Evolutionary conservation across 1,140 invertebrate species (phyloP).

Genomic region (Parapsyche elsis): DNA sequence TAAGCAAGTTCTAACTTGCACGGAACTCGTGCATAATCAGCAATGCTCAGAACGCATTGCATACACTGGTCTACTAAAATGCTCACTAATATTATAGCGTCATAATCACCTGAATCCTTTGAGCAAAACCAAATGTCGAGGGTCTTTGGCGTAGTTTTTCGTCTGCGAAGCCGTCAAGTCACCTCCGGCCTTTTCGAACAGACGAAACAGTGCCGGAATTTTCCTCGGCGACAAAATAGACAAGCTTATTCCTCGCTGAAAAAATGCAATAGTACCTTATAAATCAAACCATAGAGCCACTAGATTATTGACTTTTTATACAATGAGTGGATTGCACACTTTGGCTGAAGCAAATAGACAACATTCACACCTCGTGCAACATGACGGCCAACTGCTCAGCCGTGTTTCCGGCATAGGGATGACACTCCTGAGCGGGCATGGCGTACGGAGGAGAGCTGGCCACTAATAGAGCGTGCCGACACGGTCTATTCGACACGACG

Average conservation of each 20-base stretch:
- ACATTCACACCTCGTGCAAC: constrained; percentile 56
- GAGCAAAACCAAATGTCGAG: constrained; percentile 83
- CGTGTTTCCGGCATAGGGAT: constrained; percentile 75
- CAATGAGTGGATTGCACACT: no score
- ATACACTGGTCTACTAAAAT: no score
- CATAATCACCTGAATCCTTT: constrained; percentile 75
- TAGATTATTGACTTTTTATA: no score
- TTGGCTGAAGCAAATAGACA: no score
- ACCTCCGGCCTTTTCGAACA: constrained; percentile 88
- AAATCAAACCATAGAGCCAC: no score
- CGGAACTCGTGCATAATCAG: neutral
- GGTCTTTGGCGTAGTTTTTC: constrained; percentile 93
- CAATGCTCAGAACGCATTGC: no score
- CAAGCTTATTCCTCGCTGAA: constrained; percentile 82
- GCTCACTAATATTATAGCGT: no score
- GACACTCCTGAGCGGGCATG: constrained; percentile 83
- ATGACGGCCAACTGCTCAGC: constrained; percentile 61
- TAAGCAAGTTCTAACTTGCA: neutral
- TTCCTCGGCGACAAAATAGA: constrained; percentile 91
- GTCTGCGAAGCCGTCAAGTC: constrained; percentile 81
- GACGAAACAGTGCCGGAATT: constrained; percentile 80
- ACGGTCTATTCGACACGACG: constrained; percentile 56
- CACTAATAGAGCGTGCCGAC: constrained; percentile 85
- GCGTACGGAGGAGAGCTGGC: constrained; percentile 95
- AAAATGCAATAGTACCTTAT: no score